Evolutionary conservation across 2,888 invertebrate species (phyloP), one percentile per base, ranked within the genome.

Genomic region (Aphidius colemani): DNA sequence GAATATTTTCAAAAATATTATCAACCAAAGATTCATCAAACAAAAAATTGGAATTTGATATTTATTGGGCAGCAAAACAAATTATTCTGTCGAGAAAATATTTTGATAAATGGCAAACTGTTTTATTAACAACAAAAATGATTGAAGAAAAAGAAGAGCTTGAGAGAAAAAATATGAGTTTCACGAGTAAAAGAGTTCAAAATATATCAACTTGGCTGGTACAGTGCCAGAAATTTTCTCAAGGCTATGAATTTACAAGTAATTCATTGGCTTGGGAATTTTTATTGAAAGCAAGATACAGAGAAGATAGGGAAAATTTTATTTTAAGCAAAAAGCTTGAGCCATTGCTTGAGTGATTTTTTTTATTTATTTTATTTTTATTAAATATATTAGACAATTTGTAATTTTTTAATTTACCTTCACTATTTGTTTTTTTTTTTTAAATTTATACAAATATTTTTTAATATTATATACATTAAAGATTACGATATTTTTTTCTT

Each of bases 251-350:
- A 62, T 83, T 84, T 68, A 72, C 73, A 4, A 74, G 72, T 13
- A 83, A 85, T 69, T 83, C 84, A 44, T 68, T 83, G 46, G 85
- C 85, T 0, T 78, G 78, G 69, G 84, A 84, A 67, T 86, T 84
- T 75, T 74, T 86, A 39, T 71, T 86, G 30, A 86, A 86, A 71
- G 83, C 85, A 10, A 77, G 85, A 55, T 86, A 86, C 71, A 78
- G 79, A 53, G 86, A 86, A 67, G 85, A 86, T 53, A 76, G 75
- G 61, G 85, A 85, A 66, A 86, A 85, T 71, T 86, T 85, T 74
- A 78, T 78, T 66, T 75, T 78, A 67, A 86, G 85, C 40, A 75
- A 85, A 69, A 78, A 79, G 70, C 63, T 79, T 41, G 80, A 80
- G 59, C 73, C 74, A 6, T 67, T 67, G 2, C 56, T 59, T 10